A percentile compares a stretch with the other conserved stretches of the same genome.
Conservation (phyloP, 2,888 invertebrate species). For the Eremobia ochroleuca region DNA sequence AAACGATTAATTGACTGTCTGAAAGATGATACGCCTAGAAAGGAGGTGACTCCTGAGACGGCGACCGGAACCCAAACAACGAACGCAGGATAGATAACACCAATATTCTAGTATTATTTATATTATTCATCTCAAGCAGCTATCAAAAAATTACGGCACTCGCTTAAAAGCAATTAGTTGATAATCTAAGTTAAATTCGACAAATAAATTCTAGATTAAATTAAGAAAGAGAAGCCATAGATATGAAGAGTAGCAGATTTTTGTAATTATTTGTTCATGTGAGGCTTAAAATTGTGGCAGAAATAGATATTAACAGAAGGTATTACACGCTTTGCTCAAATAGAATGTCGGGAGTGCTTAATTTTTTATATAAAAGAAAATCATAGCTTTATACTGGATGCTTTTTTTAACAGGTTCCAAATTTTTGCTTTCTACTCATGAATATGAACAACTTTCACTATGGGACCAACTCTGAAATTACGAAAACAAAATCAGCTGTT, state of each 20-base stretch:
- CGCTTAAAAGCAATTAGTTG: constrained; percentile 34
- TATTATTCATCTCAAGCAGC: constrained; percentile 44
- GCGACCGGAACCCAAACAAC: neutral
- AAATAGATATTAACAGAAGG: neutral
- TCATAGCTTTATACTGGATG: neutral
- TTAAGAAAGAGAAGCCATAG: constrained; percentile 53
- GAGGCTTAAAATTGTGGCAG: constrained; percentile 53
- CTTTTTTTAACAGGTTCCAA: too few relatives aligned
- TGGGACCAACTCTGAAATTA: too few relatives aligned
- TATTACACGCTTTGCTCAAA: constrained; percentile 46
- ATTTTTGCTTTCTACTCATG: too few relatives aligned
- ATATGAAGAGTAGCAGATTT: constrained; percentile 35
- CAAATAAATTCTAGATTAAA: constrained; percentile 59
- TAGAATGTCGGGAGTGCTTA: constrained; percentile 4
- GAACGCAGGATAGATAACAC: neutral
- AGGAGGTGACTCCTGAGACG: too few relatives aligned
- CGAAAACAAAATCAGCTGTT: too few relatives aligned
- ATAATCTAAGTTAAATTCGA: constrained; percentile 52
- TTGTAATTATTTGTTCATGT: constrained; percentile 41
- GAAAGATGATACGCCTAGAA: too few relatives aligned
- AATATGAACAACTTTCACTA: too few relatives aligned
- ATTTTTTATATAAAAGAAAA: neutral
- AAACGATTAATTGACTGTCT: too few relatives aligned
- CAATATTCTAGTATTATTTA: constrained; percentile 33
- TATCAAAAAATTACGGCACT: constrained; percentile 32